Evolutionary conservation across 2,797 vertebrate species (phyloP).

Genomic region (Melanotaenia maccullochi): DNA sequence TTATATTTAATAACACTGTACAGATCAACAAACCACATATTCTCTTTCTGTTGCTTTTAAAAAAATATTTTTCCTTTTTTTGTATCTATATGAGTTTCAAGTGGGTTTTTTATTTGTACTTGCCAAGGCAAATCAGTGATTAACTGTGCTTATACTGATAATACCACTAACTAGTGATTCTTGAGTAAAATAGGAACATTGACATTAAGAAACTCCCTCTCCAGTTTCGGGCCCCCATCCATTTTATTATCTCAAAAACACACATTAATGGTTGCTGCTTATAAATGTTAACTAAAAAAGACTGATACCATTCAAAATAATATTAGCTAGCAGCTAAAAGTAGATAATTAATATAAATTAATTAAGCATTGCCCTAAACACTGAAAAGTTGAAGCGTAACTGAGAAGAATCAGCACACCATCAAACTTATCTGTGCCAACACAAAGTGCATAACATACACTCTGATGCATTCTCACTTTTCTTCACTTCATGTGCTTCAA

Average conservation of each 20-base stretch:
- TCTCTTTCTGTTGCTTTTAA: background rate
- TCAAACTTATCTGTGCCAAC: background rate
- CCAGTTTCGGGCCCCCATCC: constrained; percentile 37
- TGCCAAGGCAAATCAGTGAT: constrained; percentile 49
- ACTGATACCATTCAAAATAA: background rate
- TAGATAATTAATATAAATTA: background rate
- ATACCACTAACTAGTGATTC: constrained; percentile 40
- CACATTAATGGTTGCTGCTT: background rate
- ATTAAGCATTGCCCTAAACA: background rate
- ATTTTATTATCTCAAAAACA: constrained; percentile 26
- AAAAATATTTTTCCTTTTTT: background rate
- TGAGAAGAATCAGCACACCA: background rate
- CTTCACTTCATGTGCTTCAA: background rate
- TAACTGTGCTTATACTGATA: constrained; percentile 62
- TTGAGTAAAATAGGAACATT: constrained; percentile 57
- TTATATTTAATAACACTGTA: background rate
- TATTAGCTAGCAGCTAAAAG: background rate
- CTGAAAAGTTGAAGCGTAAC: background rate
- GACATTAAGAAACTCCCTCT: constrained; percentile 70
- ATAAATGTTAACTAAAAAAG: background rate
- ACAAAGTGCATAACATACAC: background rate
- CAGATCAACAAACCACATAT: constrained; percentile 2
- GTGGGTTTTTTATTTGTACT: constrained; percentile 25
- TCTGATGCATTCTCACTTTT: background rate
- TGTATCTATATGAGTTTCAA: constrained; percentile 1